A percentile compares a stretch with the other conserved stretches of the same genome.
Conservation (phyloP, 2,113 vertebrate genomes). For the Phylloscopus trochiloides region DNA sequence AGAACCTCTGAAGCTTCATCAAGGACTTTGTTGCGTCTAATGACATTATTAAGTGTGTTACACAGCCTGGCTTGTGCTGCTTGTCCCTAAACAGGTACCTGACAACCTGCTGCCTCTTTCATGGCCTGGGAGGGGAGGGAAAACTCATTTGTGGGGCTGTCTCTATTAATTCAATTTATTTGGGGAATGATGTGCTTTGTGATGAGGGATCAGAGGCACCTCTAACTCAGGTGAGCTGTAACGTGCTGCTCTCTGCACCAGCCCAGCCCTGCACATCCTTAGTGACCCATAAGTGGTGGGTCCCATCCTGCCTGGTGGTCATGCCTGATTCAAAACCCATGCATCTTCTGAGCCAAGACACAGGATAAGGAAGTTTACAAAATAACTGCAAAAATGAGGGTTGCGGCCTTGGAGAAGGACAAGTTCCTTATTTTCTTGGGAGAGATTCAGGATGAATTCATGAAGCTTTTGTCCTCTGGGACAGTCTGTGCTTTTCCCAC, state of each 20-base stretch:
- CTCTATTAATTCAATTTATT: neutral
- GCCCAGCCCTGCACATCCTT: neutral
- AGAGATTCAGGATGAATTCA: neutral
- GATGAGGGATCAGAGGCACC: neutral
- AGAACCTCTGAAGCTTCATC: neutral
- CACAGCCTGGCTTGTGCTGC: neutral
- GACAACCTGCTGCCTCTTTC: neutral
- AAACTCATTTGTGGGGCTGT: neutral
- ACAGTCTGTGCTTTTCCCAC: neutral
- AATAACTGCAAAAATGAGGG: neutral
- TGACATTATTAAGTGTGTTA: neutral
- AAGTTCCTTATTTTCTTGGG: neutral
- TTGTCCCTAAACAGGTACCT: neutral
- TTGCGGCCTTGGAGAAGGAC: neutral
- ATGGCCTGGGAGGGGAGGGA: neutral
- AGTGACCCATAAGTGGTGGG: neutral
- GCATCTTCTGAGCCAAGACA: neutral
- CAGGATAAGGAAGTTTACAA: neutral
- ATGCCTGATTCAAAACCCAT: neutral
- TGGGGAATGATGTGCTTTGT: neutral
- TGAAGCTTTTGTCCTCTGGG: neutral
- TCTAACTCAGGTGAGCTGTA: neutral
- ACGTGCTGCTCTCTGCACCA: neutral
- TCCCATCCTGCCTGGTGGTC: neutral
- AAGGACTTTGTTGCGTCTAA: neutral